These are phyloP conservation scores for Macquaria australasica DNA, from an alignment of 2,113 vertebrate species.

Conservation along the genomic window DNA sequence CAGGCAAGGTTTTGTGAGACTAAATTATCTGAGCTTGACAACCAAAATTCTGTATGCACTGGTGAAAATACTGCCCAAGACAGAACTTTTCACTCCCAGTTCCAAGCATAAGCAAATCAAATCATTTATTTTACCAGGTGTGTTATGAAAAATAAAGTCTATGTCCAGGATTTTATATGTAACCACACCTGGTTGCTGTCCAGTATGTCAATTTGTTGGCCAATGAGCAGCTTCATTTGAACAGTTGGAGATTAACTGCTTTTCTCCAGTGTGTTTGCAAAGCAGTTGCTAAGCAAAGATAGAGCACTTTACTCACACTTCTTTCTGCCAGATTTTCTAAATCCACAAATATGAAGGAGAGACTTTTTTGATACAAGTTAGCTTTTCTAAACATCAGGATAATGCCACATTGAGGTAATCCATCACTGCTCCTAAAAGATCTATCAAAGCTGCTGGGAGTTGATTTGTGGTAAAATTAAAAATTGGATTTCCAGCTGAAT, in stretches of 20 bases:
- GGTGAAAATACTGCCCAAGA: constrained; percentile 18
- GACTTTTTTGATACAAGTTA: constrained; percentile 6
- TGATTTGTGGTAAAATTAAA: not conserved
- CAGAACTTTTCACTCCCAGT: constrained; percentile 15
- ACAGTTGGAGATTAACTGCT: constrained; percentile 36
- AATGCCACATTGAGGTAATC: not conserved
- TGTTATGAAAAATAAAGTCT: not conserved
- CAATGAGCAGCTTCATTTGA: constrained; percentile 30
- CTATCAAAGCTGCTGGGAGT: not conserved
- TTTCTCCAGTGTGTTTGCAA: constrained; percentile 41
- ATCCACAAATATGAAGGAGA: constrained; percentile 2
- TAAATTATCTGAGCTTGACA: constrained; percentile 46
- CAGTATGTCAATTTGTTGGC: constrained; percentile 1
- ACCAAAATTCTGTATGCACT: constrained; percentile 24
- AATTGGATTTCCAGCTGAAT: constrained; percentile 31
- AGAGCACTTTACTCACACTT: constrained; percentile 17
- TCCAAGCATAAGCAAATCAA: constrained; percentile 1
- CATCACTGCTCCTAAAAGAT: constrained; percentile 7
- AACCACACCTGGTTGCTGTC: constrained; percentile 14
- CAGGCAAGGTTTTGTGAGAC: constrained; percentile 48
- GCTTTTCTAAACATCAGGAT: constrained; percentile 13
- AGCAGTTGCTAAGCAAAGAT: constrained; percentile 37
- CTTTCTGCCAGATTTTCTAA: constrained; percentile 18
- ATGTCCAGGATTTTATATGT: constrained; percentile 5
- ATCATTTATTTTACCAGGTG: constrained; percentile 10